Conservation (phyloP, 1,140 invertebrate genomes). For the Platyura marginata region DNA sequence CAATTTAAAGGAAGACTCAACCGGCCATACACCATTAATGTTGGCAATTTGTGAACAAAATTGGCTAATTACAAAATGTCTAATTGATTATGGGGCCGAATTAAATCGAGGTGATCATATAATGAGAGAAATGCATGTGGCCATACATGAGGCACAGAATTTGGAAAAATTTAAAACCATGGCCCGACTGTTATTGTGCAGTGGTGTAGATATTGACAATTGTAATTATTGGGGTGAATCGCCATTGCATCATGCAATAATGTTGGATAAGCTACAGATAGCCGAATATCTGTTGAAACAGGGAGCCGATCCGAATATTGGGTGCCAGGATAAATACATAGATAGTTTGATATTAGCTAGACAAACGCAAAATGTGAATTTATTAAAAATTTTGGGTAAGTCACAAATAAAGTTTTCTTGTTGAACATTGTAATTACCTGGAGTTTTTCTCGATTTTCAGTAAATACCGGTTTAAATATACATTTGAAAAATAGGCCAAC, state of each 20-base stretch:
- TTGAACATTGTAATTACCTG: neutral
- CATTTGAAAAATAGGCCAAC: neutral
- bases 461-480: neutral
- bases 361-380: neutral
- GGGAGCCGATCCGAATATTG: slow-evolving; percentile 25
- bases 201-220: slow-evolving; percentile 25
- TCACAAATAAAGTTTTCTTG: neutral
- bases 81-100: slow-evolving; percentile 25
- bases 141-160: slow-evolving; percentile 24
- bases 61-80: slow-evolving; percentile 26
- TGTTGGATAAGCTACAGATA: slow-evolving; percentile 22
- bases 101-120: slow-evolving; percentile 11
- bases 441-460: neutral
- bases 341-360: neutral
- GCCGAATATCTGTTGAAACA: slow-evolving; percentile 27
- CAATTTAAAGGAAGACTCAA: slow-evolving; percentile 27
- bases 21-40: slow-evolving; percentile 39
- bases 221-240: slow-evolving; percentile 28
- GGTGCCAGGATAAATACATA: slow-evolving; percentile 4
- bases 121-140: slow-evolving; percentile 31
- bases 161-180: slow-evolving; percentile 22
- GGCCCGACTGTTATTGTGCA: slow-evolving; percentile 25
- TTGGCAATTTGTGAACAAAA: slow-evolving; percentile 35
- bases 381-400: neutral
- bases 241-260: slow-evolving; percentile 27